These are phyloP conservation scores for Entomyzon cyanotis DNA, from an alignment of 2,113 vertebrate species.

Conservation along the genomic window DNA sequence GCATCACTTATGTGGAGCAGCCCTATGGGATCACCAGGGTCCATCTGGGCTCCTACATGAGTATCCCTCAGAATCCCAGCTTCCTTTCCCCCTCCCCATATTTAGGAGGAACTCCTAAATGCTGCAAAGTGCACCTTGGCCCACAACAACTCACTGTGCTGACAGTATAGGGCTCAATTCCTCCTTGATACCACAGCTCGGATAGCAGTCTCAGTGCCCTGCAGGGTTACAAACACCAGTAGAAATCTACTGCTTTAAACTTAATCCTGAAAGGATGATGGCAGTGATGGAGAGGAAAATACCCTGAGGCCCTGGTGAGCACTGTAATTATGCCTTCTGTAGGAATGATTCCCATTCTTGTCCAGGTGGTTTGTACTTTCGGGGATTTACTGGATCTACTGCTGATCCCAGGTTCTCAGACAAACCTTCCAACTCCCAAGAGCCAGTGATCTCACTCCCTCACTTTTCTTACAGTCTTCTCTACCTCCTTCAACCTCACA, in stretches of 20 bases:
- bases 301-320: not conserved
- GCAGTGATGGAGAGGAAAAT: conserved; percentile 19
- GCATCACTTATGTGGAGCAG: not conserved
- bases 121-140: not conserved
- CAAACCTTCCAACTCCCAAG: not conserved
- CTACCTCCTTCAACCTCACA: not conserved
- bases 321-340: not conserved
- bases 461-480: not conserved
- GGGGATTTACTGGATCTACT: conserved; percentile 40
- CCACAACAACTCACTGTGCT: not conserved
- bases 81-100: not conserved
- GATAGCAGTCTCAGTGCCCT: not conserved
- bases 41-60: not conserved
- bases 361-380: conserved; percentile 1
- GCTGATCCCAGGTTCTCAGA: conserved; percentile 20
- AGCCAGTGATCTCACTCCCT: not conserved
- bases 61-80: not conserved
- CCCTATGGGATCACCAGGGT: not conserved
- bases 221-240: not conserved
- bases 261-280: conserved; percentile 29
- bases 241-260: conserved; percentile 16
- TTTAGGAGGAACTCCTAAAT: not conserved
- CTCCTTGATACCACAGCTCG: not conserved
- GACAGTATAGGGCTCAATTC: not conserved
- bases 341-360: conserved; percentile 3